phyloP scores from a whole-genome alignment of 1,140 invertebrate species.

The Leguminivora glycinivorella region DNA sequence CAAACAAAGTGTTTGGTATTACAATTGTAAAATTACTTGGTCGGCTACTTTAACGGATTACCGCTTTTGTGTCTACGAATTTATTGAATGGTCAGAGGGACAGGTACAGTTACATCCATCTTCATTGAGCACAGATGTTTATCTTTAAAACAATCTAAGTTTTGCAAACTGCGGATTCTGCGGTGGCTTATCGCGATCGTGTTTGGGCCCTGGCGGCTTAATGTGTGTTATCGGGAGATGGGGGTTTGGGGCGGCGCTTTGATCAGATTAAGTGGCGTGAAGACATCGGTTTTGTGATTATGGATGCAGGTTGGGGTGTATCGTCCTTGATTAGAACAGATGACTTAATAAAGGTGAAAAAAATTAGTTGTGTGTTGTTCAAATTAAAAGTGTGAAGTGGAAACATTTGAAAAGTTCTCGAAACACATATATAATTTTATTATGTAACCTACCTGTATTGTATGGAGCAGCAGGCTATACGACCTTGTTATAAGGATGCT shows the following conservation, averaged over 20 bases:
- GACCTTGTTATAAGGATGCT: too few species aligned
- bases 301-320: neutral
- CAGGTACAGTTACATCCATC: constrained; percentile 71
- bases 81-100: constrained; percentile 48
- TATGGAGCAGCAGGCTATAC: too few species aligned
- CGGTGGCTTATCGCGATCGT: constrained; percentile 52
- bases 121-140: constrained; percentile 56
- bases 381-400: neutral
- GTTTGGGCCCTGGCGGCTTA: neutral
- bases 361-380: neutral
- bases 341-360: neutral
- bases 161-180: constrained; percentile 63
- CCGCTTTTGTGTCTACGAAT: constrained; percentile 51
- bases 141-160: constrained; percentile 73
- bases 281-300: constrained; percentile 22
- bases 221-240: constrained; percentile 10
- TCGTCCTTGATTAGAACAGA: neutral
- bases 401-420: neutral
- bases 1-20: constrained; percentile 56
- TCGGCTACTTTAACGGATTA: constrained; percentile 76
- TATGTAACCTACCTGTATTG: too few species aligned
- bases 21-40: constrained; percentile 62
- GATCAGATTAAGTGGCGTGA: constrained; percentile 22
- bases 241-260: constrained; percentile 22
- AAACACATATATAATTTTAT: too few species aligned